Percentiles rank a stretch among this genome's conserved stretches.
Evolutionary conservation across 2,888 invertebrate species (phyloP).

Genomic region (Melitaea athalia): DNA sequence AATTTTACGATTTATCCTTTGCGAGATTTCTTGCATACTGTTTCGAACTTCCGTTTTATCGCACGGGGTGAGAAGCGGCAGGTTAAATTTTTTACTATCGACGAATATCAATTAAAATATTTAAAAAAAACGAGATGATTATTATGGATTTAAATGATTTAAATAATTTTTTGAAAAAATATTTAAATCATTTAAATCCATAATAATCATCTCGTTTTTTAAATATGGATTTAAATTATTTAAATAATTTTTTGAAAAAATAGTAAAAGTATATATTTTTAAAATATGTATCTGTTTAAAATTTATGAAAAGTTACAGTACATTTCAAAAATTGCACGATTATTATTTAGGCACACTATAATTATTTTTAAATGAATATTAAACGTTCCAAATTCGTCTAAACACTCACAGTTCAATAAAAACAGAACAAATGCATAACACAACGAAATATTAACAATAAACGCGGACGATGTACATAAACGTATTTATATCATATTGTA

Average conservation of each 20-base stretch:
- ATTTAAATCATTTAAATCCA: too few relatives aligned
- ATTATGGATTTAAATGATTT: not conserved
- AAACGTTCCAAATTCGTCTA: not conserved
- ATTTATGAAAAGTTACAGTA: too few relatives aligned
- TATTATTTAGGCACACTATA: not conserved
- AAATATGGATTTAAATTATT: constrained; percentile 1
- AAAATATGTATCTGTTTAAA: not conserved
- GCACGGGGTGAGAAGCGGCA: constrained; percentile 23
- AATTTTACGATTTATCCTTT: constrained; percentile 13
- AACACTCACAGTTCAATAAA: constrained; percentile 4
- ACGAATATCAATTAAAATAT: too few relatives aligned
- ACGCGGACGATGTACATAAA: constrained; percentile 21
- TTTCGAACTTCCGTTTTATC: not conserved
- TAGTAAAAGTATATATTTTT: not conserved
- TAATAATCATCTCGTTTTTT: too few relatives aligned
- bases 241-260: not conserved
- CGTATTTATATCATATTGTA: constrained; percentile 40
- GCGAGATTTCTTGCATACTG: not conserved
- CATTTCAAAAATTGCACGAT: too few relatives aligned
- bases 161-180: not conserved
- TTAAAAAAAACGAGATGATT: too few relatives aligned
- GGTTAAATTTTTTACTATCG: not conserved
- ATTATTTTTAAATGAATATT: not conserved
- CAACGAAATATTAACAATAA: constrained; percentile 30
- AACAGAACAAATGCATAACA: constrained; percentile 38